phyloP scores from a whole-genome alignment of 2,113 vertebrate genomes.

The Merops nubicus region DNA sequence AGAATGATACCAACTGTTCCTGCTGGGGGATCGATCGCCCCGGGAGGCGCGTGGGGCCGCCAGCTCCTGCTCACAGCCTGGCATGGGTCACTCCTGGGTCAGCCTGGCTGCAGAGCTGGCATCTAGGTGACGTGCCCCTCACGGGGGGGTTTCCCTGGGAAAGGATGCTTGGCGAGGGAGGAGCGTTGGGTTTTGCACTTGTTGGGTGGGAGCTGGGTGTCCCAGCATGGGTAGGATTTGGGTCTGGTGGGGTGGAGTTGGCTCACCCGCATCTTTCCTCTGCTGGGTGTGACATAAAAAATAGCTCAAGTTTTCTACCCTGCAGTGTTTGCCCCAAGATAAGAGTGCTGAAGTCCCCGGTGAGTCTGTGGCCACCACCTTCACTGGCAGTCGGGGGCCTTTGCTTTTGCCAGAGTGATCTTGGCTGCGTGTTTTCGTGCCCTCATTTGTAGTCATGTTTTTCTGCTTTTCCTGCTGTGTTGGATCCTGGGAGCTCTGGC shows the following conservation, averaged over 20 bases:
- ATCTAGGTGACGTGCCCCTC: fast-evolving
- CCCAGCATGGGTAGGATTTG: background rate
- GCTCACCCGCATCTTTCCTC: background rate
- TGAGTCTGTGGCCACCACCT: background rate
- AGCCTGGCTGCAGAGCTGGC: fast-evolving
- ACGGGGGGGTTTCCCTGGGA: fast-evolving
- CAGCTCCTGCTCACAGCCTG: background rate
- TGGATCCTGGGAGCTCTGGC: slow-evolving; percentile 11
- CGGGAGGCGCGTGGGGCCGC: background rate
- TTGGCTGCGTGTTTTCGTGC: fast-evolving
- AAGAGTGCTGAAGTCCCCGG: fast-evolving
- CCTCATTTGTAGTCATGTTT: background rate
- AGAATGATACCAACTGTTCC: slow-evolving; percentile 60
- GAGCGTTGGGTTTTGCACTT: fast-evolving
- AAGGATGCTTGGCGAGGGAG: background rate
- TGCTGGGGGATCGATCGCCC: slow-evolving; percentile 60
- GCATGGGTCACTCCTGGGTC: fast-evolving
- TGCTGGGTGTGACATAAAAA: background rate
- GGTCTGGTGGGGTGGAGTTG: background rate
- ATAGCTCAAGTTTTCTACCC: background rate
- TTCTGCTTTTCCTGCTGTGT: background rate
- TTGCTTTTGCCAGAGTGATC: background rate
- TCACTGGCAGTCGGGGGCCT: fast-evolving
- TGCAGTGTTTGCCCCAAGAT: fast-evolving
- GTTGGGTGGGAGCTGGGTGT: fast-evolving